These are phyloP conservation scores for Antechinus stuartii DNA, from an alignment of 2,113 vertebrate species.

Conservation along the genomic window DNA sequence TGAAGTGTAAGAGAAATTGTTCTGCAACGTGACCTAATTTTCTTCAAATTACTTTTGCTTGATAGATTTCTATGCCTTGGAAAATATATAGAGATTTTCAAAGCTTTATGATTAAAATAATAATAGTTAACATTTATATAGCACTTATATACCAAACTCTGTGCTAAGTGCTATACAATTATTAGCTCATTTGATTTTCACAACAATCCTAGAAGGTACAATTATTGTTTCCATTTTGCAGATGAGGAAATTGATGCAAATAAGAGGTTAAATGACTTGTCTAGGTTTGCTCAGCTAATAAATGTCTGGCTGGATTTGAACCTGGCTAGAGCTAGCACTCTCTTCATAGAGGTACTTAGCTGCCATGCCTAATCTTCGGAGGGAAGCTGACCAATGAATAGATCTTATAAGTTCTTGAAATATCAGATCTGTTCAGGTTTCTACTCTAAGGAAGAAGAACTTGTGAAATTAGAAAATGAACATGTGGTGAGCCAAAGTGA, in stretches of 20 bases:
- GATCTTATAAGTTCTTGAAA: conserved; percentile 8
- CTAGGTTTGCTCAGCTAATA: too few relatives aligned
- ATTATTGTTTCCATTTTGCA: background rate
- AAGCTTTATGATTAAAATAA: background rate
- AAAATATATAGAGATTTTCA: background rate
- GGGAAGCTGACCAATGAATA: background rate
- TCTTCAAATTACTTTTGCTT: background rate
- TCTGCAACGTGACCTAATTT: conserved; percentile 18
- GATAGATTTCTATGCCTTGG: background rate
- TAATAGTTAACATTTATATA: background rate
- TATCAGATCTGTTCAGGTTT: background rate
- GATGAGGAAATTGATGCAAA: background rate
- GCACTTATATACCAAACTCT: background rate
- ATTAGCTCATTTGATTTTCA: background rate
- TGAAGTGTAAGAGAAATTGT: background rate
- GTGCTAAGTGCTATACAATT: background rate
- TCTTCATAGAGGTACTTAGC: background rate
- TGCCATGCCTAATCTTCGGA: background rate
- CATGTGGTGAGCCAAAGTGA: background rate
- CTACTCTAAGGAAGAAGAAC: background rate
- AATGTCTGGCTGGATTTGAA: background rate
- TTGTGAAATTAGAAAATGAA: background rate
- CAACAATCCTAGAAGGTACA: background rate
- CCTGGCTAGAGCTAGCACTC: background rate
- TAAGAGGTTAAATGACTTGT: background rate